A percentile compares a stretch with the other conserved stretches of the same genome.
Evolutionary conservation across 2,113 vertebrate genomes (phyloP).

Genomic region (Bos taurus): ARS-UCD2.0 NC_037345.1:52733501-52734000

Average conservation of each 20-base stretch:
- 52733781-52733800: not conserved
- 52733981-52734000: not conserved
- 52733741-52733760: not conserved
- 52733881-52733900: not conserved
- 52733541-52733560: not conserved
- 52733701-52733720: not conserved
- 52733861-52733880: not conserved
- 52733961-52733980: not conserved
- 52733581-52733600: not conserved
- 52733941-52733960: not conserved
- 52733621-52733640: not conserved
- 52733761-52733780: not conserved
- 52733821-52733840: not conserved
- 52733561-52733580: not conserved
- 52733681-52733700: fast-evolving
- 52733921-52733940: not conserved
- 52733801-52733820: not conserved
- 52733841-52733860: not conserved
- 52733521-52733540: conserved; percentile 84
- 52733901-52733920: not conserved
- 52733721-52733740: not conserved
- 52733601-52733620: not conserved
- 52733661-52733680: not conserved
- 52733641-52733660: not conserved
- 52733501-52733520: conserved; percentile 98